Evolutionary conservation across 2,888 invertebrate genomes (phyloP), one percentile per base, ranked within the genome.

Genomic region (Invenusta paracnida): DNA sequence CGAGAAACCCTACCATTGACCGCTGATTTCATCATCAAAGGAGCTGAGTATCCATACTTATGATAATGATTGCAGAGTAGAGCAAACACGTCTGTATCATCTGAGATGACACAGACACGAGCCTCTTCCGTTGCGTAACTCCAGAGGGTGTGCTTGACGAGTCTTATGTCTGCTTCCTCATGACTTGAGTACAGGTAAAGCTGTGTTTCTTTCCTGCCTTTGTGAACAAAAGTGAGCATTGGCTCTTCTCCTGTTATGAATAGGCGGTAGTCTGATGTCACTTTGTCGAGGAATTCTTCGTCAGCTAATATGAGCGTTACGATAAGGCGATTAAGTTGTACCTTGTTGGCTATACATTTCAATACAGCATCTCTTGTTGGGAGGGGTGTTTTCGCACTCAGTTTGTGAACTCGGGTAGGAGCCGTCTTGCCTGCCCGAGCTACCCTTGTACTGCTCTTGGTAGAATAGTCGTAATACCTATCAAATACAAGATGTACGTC

Each of bases 21-120:
- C 81, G 85, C 79, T 81, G 81, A 67, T 29, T 84, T 30, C 31
- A 86, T 85, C 84, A 86, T 86, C 86, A 86, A 79, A 29, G 84
- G 79, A 25, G 29, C 79, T 30, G 28, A 29, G 25, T 17, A 79
- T 23, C 30, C 67, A 0, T 0, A 0, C n/a, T 29, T 27, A 27
- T 85, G 25, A 2, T 86, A 86, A 81, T 79, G 73, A 79, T 86
- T 48, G 1, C 84, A 73, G 31, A 85, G 25, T 30, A 85, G 85
- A 13, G 81, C 84, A 85, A 81, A 85, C 25, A 86, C 29, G 30
- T 85, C 84, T 0, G 81, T 79, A 29, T 86, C 84, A 85, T 85
- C 84, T 30, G 30, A 85, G 79, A 67, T 66, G 67, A 83, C 83
- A 25, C 67, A 23, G 73, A 73, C 86, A 85, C 84, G 83, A 30